A percentile compares a stretch with the other conserved stretches of the same genome.
Evolutionary conservation across 2,888 invertebrate species (phyloP).

Genomic region (Hyposoter dolosus): DNA sequence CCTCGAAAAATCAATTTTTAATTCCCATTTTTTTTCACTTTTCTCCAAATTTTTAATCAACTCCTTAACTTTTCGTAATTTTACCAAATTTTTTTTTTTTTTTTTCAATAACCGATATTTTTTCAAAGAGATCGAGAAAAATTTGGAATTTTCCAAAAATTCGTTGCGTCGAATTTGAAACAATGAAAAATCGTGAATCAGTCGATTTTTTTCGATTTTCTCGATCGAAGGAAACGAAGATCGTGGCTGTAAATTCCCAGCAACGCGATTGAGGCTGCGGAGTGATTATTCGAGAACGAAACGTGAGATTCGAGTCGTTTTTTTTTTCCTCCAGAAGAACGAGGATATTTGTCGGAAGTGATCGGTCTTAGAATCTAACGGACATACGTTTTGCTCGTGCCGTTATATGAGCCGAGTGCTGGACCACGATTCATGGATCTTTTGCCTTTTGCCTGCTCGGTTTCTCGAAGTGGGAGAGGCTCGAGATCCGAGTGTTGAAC

Average conservation of each 20-base stretch:
- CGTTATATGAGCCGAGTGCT: constrained; percentile 14
- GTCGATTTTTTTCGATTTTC: constrained; percentile 3
- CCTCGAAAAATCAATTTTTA: neutral
- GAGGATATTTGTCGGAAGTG: neutral
- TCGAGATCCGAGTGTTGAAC: constrained; percentile 9
- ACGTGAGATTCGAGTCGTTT: neutral
- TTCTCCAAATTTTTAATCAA: neutral
- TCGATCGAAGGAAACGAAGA: constrained; percentile 9
- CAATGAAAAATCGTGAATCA: neutral
- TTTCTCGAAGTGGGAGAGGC: constrained; percentile 42
- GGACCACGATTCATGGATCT: neutral
- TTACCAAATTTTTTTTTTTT: too few relatives aligned
- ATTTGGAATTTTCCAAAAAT: neutral
- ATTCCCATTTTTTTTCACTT: neutral
- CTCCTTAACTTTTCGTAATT: neutral
- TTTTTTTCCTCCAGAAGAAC: constrained; percentile 24
- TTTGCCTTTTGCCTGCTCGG: neutral
- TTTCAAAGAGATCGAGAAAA: neutral
- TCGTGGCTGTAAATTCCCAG: constrained; percentile 40
- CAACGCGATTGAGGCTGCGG: constrained; percentile 44
- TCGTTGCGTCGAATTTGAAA: neutral
- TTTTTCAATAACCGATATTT: too few relatives aligned
- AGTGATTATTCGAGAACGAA: constrained; percentile 20
- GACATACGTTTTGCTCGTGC: constrained; percentile 9
- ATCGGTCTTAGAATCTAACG: constrained; percentile 7